Evolutionary conservation across 30 jellyfish, hydroid and myxozoan species (phyloP), one percentile per base, ranked within the genome.

Genomic region (Turritopsis rubra): DNA sequence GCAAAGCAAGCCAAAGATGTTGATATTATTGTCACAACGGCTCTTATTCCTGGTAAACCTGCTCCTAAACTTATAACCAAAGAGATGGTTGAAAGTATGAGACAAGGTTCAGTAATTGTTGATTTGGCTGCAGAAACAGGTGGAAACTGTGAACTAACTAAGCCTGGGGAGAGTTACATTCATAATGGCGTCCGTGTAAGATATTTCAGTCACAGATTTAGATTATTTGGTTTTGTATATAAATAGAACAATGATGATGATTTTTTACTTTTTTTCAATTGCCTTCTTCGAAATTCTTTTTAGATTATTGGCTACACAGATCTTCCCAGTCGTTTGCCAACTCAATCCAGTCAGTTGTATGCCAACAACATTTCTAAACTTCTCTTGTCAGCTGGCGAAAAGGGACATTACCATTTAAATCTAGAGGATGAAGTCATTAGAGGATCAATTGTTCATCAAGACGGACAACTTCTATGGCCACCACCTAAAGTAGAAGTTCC

Each of bases 81-180:
- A 24, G 97, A 91, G 72, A 91, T 91, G 97, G 97, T 91, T 53
- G 97, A 91, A 29, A 86, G 96, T 1, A 91, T 91, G 97, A 91
- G 86, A 73, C 97, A 87, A 70, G 97, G 97, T 3, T 91, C 97
- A 21, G 97, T 91, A 20, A 91, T 91, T 87, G 96, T 91, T 79
- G 97, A 91, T 87, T 83, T 91, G 19, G 97, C 97, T 18, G 81
- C 97, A 8, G 97, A 91, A 87, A 88, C 86, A 74, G 97, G 97
- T 52, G 97, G 97, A 52, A 91, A 91, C 74, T 91, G 97, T 79
- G 97, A 87, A 28, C 88, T 91, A 7, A 91, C 97, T 21, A 81
- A 82, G 68, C 96, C 95, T 9, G 97, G 97, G 0, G 96, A 87
- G 73, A 87, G 65, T 54, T 87, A 87, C 87, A 91, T 86, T 79